Conservation (phyloP, 1,140 invertebrate genomes). For the Drosophila pallidifrons region DNA sequence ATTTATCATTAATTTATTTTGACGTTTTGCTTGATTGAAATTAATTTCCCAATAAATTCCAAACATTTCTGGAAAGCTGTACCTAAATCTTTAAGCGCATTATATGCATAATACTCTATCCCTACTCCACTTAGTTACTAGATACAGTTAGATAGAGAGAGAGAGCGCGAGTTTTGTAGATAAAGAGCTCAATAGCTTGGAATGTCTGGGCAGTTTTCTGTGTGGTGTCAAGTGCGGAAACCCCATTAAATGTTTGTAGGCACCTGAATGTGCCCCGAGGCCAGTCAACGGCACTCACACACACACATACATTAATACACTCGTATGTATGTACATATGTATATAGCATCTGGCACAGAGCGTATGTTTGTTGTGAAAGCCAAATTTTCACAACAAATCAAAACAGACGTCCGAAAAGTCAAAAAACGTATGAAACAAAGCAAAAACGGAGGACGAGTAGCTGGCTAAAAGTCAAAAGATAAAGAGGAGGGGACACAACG, state of each 20-base stretch:
- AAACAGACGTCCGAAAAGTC: slow-evolving; percentile 67
- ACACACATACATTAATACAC: not conserved
- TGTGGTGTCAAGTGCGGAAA: slow-evolving; percentile 78
- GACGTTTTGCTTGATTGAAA: slow-evolving; percentile 2
- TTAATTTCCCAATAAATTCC: slow-evolving; percentile 5
- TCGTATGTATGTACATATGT: not conserved
- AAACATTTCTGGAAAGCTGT: not conserved
- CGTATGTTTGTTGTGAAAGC: slow-evolving; percentile 70
- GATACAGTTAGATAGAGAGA: not conserved
- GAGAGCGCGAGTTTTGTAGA: slow-evolving; percentile 5
- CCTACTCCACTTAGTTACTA: slow-evolving; percentile 4
- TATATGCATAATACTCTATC: slow-evolving; percentile 1
- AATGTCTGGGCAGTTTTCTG: slow-evolving; percentile 40
- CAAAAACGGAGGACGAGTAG: slow-evolving; percentile 15
- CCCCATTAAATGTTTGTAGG: slow-evolving; percentile 78
- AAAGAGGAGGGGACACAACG: not conserved
- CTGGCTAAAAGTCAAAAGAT: slow-evolving; percentile 3
- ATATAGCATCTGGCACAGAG: not conserved
- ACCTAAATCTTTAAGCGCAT: not conserved
- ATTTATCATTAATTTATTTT: slow-evolving; percentile 1
- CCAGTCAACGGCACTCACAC: slow-evolving; percentile 19
- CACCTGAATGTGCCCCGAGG: slow-evolving; percentile 55
- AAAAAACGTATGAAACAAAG: slow-evolving; percentile 61
- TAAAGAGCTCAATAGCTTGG: slow-evolving; percentile 44
- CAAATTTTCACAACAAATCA: slow-evolving; percentile 82